Conservation (phyloP, 1,140 invertebrate genomes). For the Zaprionus lachaisei region DNA sequence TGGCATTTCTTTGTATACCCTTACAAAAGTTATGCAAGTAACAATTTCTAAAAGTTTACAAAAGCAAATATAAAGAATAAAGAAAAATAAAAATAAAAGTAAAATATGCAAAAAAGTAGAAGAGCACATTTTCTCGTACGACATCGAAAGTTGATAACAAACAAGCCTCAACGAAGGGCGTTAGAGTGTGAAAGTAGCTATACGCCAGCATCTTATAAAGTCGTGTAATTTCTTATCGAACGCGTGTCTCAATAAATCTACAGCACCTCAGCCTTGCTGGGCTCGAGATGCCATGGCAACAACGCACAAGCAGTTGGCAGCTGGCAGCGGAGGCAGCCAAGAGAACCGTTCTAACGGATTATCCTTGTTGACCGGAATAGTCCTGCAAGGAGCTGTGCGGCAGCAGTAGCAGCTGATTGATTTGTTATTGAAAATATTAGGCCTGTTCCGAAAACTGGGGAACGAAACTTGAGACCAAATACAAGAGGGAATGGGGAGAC, state of each 20-base stretch:
- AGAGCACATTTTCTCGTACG: slow-evolving; percentile 33
- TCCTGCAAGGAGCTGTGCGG: neutral
- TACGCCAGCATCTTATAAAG: slow-evolving; percentile 11
- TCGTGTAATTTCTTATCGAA: slow-evolving; percentile 67
- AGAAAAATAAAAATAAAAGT: neutral
- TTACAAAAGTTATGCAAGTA: slow-evolving; percentile 23
- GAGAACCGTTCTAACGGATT: slow-evolving; percentile 72
- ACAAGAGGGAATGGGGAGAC: slow-evolving; percentile 32
- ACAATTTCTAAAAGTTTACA: slow-evolving; percentile 37
- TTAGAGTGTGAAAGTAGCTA: slow-evolving; percentile 22
- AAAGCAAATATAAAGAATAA: slow-evolving; percentile 2
- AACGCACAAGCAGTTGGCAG: slow-evolving; percentile 38
- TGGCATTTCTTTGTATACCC: slow-evolving; percentile 38
- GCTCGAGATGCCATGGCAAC: neutral
- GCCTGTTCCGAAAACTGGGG: slow-evolving; percentile 45
- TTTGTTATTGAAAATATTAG: slow-evolving; percentile 83
- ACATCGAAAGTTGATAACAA: slow-evolving; percentile 53
- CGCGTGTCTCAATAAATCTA: slow-evolving; percentile 80
- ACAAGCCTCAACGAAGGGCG: slow-evolving; percentile 24
- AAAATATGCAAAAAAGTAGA: neutral
- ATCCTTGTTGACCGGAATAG: slow-evolving; percentile 68
- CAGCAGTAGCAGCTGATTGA: slow-evolving; percentile 72
- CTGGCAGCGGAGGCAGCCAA: slow-evolving; percentile 13
- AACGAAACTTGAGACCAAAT: slow-evolving; percentile 8
- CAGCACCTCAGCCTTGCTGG: slow-evolving; percentile 46